Conservation (phyloP, 2,888 invertebrate species). For the Anthrax anthrax region DNA sequence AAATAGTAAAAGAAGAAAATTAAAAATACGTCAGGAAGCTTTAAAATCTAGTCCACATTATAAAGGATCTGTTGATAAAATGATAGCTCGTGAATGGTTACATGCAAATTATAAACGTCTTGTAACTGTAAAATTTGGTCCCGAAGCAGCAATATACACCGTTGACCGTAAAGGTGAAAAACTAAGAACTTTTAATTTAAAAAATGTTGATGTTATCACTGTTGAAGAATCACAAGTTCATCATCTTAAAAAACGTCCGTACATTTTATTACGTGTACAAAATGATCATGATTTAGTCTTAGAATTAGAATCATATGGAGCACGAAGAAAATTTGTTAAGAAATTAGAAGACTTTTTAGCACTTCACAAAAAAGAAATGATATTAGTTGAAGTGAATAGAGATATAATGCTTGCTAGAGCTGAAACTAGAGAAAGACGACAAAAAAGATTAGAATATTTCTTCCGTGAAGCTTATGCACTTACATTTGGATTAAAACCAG, state of each 20-base stretch:
- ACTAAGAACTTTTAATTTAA: conserved; percentile 65
- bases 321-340: conserved; percentile 70
- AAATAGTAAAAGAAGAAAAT: conserved; percentile 62
- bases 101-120: conserved; percentile 81
- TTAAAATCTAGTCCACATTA: conserved; percentile 31
- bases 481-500: conserved; percentile 75
- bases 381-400: conserved; percentile 47
- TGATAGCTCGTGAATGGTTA: conserved; percentile 88
- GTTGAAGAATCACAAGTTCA: conserved; percentile 77
- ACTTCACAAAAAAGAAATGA: conserved; percentile 69
- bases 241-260: conserved; percentile 58
- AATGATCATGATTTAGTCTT: conserved; percentile 86
- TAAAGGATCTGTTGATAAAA: conserved; percentile 70
- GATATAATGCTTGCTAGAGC: conserved; percentile 82
- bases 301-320: conserved; percentile 70
- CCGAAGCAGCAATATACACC: conserved; percentile 72
- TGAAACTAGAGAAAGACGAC: conserved; percentile 85
- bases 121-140: conserved; percentile 81
- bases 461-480: conserved; percentile 91
- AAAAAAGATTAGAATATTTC: conserved; percentile 85
- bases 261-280: conserved; percentile 67
- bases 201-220: conserved; percentile 60
- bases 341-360: conserved; percentile 75
- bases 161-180: conserved; percentile 87
- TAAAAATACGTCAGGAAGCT: conserved; percentile 61